Evolutionary conservation across 2,797 vertebrate genomes (phyloP).

Genomic region (Urophycis tenuis): DNA sequence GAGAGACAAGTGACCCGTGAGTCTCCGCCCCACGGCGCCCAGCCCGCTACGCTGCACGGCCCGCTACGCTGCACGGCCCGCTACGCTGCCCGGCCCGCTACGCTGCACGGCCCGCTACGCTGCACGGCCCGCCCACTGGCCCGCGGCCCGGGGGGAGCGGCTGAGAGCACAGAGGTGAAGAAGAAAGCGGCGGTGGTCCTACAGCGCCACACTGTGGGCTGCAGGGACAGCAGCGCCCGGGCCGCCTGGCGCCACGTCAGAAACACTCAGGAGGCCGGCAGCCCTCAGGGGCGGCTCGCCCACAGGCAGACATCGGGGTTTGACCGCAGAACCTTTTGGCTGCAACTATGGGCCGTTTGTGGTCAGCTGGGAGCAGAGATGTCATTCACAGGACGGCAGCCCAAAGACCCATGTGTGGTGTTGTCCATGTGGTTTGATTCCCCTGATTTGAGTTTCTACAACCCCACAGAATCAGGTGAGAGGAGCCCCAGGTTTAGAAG

Average conservation of each 20-base stretch:
- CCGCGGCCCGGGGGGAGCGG: constrained; percentile 71
- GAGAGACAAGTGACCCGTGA: constrained; percentile 74
- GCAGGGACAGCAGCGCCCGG: not conserved
- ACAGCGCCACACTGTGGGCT: not conserved
- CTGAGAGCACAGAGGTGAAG: constrained; percentile 56
- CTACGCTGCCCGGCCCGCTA: constrained; percentile 72
- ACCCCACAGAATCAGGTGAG: not conserved
- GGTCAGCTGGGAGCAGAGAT: no score
- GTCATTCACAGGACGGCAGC: not conserved
- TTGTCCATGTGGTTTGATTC: not conserved
- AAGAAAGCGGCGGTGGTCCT: no score
- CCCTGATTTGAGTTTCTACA: not conserved
- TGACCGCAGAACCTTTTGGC: not conserved
- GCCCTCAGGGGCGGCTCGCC: no score
- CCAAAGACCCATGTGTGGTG: not conserved
- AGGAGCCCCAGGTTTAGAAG: not conserved
- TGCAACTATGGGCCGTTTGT: not conserved
- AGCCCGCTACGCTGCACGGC: constrained; percentile 72
- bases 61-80: constrained; percentile 72
- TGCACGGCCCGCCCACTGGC: constrained; percentile 71
- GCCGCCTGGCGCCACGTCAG: no score
- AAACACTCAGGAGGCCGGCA: no score
- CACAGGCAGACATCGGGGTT: not conserved
- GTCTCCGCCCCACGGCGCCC: constrained; percentile 82
- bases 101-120: constrained; percentile 69